These are phyloP conservation scores for Vanessa cardui DNA, from an alignment of 2,888 invertebrate genomes.

Conservation along the genomic window DNA sequence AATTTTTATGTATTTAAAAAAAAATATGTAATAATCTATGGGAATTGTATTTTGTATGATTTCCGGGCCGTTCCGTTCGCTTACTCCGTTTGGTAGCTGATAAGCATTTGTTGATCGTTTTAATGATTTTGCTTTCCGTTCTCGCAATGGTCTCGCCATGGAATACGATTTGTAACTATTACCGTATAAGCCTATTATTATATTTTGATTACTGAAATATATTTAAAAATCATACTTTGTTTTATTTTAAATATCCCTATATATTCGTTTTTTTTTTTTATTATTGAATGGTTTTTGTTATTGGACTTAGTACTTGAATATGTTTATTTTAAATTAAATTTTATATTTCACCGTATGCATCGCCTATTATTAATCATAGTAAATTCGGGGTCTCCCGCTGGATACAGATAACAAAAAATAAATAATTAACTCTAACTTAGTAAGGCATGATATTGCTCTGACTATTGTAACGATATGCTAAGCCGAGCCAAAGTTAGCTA, in stretches of 20 bases:
- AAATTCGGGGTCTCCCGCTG: too few species aligned
- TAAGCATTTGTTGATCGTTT: constrained; percentile 46
- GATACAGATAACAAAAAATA: too few species aligned
- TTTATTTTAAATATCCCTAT: constrained; percentile 48
- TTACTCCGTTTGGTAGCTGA: constrained; percentile 41
- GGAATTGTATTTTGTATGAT: constrained; percentile 61
- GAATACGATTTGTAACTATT: constrained; percentile 81
- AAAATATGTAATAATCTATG: constrained; percentile 63
- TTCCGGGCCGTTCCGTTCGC: constrained; percentile 46
- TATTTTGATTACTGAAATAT: constrained; percentile 84
- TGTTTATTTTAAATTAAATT: too few species aligned
- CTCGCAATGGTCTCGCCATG: constrained; percentile 61
- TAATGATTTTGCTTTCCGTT: constrained; percentile 40
- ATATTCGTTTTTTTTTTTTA: too few species aligned
- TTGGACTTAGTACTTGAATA: too few species aligned
- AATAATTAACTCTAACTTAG: too few species aligned
- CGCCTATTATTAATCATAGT: too few species aligned
- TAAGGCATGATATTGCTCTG: too few species aligned
- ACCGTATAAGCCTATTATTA: constrained; percentile 82
- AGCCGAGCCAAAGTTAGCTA: too few species aligned
- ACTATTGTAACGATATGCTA: too few species aligned
- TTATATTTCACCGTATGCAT: too few species aligned
- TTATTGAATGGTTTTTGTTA: neutral
- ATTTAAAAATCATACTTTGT: constrained; percentile 69
- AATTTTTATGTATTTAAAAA: constrained; percentile 62